Evolutionary conservation across 2,797 vertebrate genomes (phyloP), one percentile per base, ranked within the genome.

Genomic region (Botia kubotai): DNA sequence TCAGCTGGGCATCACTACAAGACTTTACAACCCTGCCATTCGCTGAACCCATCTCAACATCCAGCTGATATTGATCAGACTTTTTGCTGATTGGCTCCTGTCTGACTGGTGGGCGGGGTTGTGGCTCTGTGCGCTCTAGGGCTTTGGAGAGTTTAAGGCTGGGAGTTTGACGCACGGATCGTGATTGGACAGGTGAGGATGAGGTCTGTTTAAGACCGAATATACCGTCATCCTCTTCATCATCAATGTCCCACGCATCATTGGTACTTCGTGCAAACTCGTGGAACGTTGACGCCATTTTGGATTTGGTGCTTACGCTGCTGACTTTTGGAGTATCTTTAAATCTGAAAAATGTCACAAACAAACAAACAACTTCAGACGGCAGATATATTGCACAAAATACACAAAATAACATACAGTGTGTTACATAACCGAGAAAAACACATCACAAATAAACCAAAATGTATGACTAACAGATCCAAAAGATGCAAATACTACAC

Each of bases 261-360:
- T 96, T 98, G 87, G 98, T 99, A 83, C 95, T 97, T 77, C 95
- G 93, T 66, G 98, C 97, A 84, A 99, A 99, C 89, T 99, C 98
- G 0, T 97, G 97, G 85, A 99, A 99, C 85, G 97, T 97, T 21
- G 97, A 97, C n/a, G 97, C 95, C 89, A 98, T 99, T 90, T 98
- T 98, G 82, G 90, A 94, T 85, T 96, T 98, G 75, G 95, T 60
- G 66, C 94, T 94, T 88, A 95, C 93, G 0, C 93, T 71, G 0
- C 89, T 93, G 69, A 92, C 88, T 89, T 96, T 97, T 46, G 96
- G 94, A 77, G 92, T 90, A 82, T 98, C 97, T 93, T 97, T 97
- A 85, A 97, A 97, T 87, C 97, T 99, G 50, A 26, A 39, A 46
- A 14, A 33, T 69, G 53, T 39, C 7, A 26, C 48, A 80, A 65